Base-by-base conservation (phyloP, 1,140 invertebrate species). In the Brachionus rubens region DNA sequence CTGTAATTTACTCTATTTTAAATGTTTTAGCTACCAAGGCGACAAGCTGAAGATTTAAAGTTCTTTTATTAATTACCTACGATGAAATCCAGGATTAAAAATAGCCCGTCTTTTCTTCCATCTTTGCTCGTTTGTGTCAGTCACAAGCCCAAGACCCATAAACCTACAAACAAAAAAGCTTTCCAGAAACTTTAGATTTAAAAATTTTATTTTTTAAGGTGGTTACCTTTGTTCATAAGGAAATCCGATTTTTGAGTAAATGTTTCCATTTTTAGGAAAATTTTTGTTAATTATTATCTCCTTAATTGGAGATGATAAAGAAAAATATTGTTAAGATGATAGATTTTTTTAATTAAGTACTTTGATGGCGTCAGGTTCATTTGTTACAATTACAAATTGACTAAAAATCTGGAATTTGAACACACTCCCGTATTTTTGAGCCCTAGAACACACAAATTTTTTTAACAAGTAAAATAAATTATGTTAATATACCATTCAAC, bases 81-180 rank as follows among this genome's bases (percentile, higher is more conserved):
- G 40, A 68, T 68, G 46, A 43, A 68, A 68, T 10, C 65, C 65
- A 24, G 65, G 65, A 43, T 68, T 68, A 24, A 68, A 68, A 43
- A 68, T 26, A 3, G 33, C 30, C 9, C 65, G 30, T n/a, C 46
- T 36, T 19, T 68, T 48, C 14, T 40, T 12, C 65, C 65, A 68
- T 48, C 24, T 36, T 16, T 43, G 21, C 21, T 68, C 28, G 28
- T 68, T 33, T 26, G 46, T 43, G 10, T 68, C 40, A 9, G 40
- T 68, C 10, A 68, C 40, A 7, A 68, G 16, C n/a, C 65, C 65
- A 28, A 46, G 21, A 19, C 65, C 65, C 65, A 68, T 43, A 19
- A 68, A 68, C 16, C 65, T 68, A 10, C 30, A 21, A 1, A 24
- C 21, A 6, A 3, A 65, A 12, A 43, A 36, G 5, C 24, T 12